Conservation (phyloP, 2,888 invertebrate species). For the Marasmarcha lunaedactyla region DNA sequence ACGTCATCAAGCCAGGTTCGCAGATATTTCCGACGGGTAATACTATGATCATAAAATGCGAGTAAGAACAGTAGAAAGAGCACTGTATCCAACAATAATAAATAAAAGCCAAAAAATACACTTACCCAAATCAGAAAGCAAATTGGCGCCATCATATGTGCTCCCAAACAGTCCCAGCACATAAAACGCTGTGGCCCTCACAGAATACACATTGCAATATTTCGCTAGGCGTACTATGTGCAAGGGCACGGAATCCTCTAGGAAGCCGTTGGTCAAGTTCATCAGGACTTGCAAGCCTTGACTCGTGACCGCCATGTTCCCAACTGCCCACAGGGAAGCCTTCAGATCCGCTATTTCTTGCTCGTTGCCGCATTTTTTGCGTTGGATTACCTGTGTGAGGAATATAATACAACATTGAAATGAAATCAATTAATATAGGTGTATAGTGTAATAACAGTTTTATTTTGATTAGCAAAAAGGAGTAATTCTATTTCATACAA, state of each 20-base stretch:
- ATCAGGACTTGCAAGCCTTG: slow-evolving; percentile 82
- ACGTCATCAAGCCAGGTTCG: no score
- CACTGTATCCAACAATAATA: no score
- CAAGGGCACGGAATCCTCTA: slow-evolving; percentile 51
- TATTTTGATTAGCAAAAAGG: no score
- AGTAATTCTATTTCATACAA: no score
- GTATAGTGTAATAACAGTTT: no score
- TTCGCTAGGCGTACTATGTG: slow-evolving; percentile 77
- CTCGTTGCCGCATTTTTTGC: slow-evolving; percentile 72
- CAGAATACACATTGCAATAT: slow-evolving; percentile 84
- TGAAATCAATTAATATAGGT: background rate
- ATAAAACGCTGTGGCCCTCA: slow-evolving; percentile 91
- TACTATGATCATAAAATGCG: no score
- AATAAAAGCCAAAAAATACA: slow-evolving; percentile 5
- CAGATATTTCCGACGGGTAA: no score
- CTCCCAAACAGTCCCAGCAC: slow-evolving; percentile 87
- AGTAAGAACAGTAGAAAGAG: no score
- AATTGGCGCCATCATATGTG: slow-evolving; percentile 85
- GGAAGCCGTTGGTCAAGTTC: slow-evolving; percentile 47
- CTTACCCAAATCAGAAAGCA: slow-evolving; percentile 77
- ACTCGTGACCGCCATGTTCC: slow-evolving; percentile 83
- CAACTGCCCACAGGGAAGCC: slow-evolving; percentile 90
- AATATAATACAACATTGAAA: no score
- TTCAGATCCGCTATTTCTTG: slow-evolving; percentile 83
- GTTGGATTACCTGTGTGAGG: slow-evolving; percentile 36